These are phyloP conservation scores for Sphaerophoria taeniata DNA, from an alignment of 2,888 invertebrate genomes.

Conservation along the genomic window DNA sequence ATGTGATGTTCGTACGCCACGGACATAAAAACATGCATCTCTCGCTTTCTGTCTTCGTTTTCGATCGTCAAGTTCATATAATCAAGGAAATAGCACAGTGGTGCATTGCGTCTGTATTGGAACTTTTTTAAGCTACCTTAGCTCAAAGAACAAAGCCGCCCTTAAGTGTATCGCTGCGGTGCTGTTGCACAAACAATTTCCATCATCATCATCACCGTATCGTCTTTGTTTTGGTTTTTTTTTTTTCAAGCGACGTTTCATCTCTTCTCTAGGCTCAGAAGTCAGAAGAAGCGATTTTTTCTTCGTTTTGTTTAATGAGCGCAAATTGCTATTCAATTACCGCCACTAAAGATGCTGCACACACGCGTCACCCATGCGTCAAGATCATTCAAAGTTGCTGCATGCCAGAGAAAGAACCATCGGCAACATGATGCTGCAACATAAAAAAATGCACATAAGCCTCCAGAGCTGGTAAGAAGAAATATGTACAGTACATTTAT, in stretches of 20 bases:
- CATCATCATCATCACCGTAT: slow-evolving; percentile 17
- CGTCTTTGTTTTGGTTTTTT: background rate
- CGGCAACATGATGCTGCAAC: slow-evolving; percentile 72
- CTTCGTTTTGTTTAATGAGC: slow-evolving; percentile 63
- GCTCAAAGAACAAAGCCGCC: slow-evolving; percentile 70
- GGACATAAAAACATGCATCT: slow-evolving; percentile 68
- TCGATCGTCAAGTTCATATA: slow-evolving; percentile 17
- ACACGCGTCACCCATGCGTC: slow-evolving; percentile 60
- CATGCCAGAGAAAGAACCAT: slow-evolving; percentile 8
- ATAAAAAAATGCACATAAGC: slow-evolving; percentile 18
- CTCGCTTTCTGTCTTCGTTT: slow-evolving; percentile 40
- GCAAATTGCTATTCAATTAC: slow-evolving; percentile 74
- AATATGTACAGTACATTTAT: background rate
- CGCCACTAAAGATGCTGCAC: slow-evolving; percentile 67
- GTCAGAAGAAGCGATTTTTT: slow-evolving; percentile 5
- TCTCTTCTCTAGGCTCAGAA: background rate
- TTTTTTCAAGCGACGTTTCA: background rate
- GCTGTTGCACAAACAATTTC: slow-evolving; percentile 45
- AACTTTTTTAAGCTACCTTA: background rate
- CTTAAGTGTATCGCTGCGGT: slow-evolving; percentile 55
- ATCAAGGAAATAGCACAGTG: slow-evolving; percentile 56
- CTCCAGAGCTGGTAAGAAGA: too few relatives aligned
- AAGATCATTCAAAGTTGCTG: slow-evolving; percentile 39
- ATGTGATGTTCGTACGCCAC: slow-evolving; percentile 40
- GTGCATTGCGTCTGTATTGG: slow-evolving; percentile 16